Evolutionary conservation across 2,113 vertebrate genomes (phyloP).

Genomic region (Marcusenius ussheri): DNA sequence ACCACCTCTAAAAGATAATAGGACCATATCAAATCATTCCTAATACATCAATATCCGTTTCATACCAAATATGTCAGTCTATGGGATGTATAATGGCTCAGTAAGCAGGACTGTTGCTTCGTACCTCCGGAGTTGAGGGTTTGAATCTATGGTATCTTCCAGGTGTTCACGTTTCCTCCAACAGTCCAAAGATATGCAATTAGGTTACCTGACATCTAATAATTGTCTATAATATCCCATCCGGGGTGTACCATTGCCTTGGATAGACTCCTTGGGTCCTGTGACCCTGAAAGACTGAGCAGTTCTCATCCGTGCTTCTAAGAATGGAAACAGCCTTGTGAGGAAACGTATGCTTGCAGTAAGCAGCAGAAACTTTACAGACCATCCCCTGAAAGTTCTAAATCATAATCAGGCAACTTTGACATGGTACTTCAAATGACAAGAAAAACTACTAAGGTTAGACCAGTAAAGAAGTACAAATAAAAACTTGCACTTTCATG

Average conservation of each 20-base stretch:
- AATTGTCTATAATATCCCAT: neutral
- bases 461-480: neutral
- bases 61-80: neutral
- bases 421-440: neutral
- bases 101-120: neutral
- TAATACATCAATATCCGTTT: neutral
- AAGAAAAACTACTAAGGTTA: neutral
- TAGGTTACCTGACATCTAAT: neutral
- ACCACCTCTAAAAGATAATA: neutral
- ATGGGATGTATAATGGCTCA: neutral
- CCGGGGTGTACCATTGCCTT: neutral
- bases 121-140: neutral
- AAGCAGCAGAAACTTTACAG: neutral
- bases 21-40: neutral
- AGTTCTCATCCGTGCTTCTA: neutral
- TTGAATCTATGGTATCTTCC: neutral
- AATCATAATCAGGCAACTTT: neutral
- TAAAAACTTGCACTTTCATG: neutral
- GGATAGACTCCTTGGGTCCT: neutral
- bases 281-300: neutral
- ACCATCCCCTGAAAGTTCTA: neutral
- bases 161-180: neutral
- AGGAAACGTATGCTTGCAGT: neutral
- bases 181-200: neutral
- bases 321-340: neutral